These are phyloP conservation scores for Tenthredo notha DNA, from an alignment of 2,888 invertebrate genomes.

Conservation along the genomic window DNA sequence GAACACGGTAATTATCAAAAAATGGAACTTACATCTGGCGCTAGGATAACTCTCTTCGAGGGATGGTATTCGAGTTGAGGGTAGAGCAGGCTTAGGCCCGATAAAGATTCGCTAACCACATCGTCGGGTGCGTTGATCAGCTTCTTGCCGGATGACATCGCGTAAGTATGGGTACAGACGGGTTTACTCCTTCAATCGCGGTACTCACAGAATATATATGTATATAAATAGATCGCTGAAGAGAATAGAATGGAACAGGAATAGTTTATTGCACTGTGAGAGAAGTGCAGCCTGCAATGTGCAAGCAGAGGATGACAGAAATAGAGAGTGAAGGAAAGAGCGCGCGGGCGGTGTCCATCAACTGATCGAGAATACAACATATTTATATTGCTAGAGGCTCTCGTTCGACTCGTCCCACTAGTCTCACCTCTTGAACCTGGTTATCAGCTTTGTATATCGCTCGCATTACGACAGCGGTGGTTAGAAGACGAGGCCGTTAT, in stretches of 20 bases:
- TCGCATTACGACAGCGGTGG: conserved; percentile 10
- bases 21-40: conserved; percentile 67
- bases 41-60: conserved; percentile 69
- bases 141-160: conserved; percentile 63
- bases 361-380: not conserved
- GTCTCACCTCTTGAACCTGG: conserved; percentile 18
- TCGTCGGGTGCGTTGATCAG: conserved; percentile 70
- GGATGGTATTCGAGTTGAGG: conserved; percentile 71
- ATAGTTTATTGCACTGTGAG: not conserved
- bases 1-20: not conserved
- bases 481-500: not conserved
- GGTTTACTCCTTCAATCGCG: not conserved
- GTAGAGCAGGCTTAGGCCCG: conserved; percentile 69
- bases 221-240: not conserved
- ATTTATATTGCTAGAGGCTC: not conserved
- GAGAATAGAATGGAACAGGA: not conserved
- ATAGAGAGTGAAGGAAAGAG: not conserved
- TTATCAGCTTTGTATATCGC: conserved; percentile 7
- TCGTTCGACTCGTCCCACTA: too few species aligned
- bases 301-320: too few species aligned
- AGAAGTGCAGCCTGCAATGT: not conserved
- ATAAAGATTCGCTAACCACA: conserved; percentile 70
- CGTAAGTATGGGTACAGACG: not conserved
- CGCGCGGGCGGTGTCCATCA: not conserved
- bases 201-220: not conserved